Evolutionary conservation across 2,888 invertebrate species (phyloP), one percentile per base, ranked within the genome.

Genomic region (Capitulum mitella): DNA sequence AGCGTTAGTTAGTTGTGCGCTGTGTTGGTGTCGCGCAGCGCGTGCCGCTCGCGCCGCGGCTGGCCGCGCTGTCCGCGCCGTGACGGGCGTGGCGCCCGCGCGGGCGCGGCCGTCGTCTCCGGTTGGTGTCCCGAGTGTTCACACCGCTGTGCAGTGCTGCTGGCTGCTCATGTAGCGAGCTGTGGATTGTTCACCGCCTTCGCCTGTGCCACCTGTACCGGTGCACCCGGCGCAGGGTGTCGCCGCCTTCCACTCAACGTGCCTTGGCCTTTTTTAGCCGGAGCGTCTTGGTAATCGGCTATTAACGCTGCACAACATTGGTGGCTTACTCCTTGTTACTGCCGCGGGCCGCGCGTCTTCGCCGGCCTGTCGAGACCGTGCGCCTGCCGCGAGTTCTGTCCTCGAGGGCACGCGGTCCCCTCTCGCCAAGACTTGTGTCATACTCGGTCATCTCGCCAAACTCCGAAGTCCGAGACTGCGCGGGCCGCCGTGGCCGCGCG

Each of bases 361-460:
- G n/a, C n/a, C n/a, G n/a, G n/a, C n/a, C n/a, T n/a, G n/a, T n/a
- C n/a, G n/a, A n/a, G n/a, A n/a, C n/a, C n/a, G n/a, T n/a, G n/a
- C n/a, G n/a, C n/a, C n/a, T n/a, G n/a, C n/a, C n/a, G n/a, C n/a
- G n/a, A n/a, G n/a, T n/a, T n/a, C n/a, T n/a, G n/a, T n/a, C n/a
- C n/a, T n/a, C n/a, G n/a, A n/a, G n/a, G n/a, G n/a, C n/a, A n/a
- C n/a, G n/a, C n/a, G n/a, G 19, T 6, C 6, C 58, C 58, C 58
- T 58, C 58, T 58, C 58, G 58, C 58, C 58, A 58, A 58, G 58
- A 58, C 58, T 29, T 58, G 58, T 58, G 58, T 58, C 58, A 58
- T 58, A 58, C 58, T 58, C 58, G 29, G 26, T 58, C 29, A 29
- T 29, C 58, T 58, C 58, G 29, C 29, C 29, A 58, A 29, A n/a